Conservation (phyloP, 37 sponge, comb jelly and placozoan species). For the Beroe ovata region DNA sequence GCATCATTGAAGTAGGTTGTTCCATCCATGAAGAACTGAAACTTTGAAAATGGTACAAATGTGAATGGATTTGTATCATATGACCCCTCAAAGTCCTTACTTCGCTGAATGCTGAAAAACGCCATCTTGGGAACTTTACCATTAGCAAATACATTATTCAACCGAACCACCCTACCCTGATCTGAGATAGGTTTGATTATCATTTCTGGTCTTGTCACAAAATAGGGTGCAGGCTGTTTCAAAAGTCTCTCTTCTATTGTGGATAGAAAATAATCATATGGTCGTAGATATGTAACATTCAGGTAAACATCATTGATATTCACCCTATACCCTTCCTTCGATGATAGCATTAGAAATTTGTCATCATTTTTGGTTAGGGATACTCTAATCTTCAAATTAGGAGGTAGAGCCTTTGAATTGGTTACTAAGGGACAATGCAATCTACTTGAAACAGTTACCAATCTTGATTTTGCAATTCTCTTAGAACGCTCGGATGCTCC, state of each 20-base stretch:
- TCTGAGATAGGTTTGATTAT: slow-evolving; percentile 36
- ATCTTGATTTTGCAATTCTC: neutral
- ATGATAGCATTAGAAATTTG: neutral
- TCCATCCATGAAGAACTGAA: slow-evolving; percentile 9
- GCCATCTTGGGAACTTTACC: neutral
- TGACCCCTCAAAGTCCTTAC: neutral
- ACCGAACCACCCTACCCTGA: neutral
- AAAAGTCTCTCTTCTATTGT: neutral
- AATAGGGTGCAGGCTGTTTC: slow-evolving; percentile 13
- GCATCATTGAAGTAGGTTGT: slow-evolving; percentile 21
- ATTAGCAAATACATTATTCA: slow-evolving; percentile 20
- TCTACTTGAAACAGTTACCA: neutral
- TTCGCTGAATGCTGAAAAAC: neutral
- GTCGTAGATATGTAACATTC: neutral
- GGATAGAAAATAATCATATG: neutral
- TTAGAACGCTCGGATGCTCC: slow-evolving; percentile 6
- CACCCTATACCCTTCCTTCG: neutral
- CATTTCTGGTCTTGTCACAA: neutral
- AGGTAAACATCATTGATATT: neutral
- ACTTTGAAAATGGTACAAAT: slow-evolving; percentile 20
- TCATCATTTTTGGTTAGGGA: slow-evolving; percentile 22
- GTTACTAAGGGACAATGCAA: slow-evolving; percentile 5
- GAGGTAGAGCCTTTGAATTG: slow-evolving; percentile 12
- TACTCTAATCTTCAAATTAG: neutral
- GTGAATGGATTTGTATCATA: neutral